Evolutionary conservation across 2,888 invertebrate species (phyloP), one percentile per base, ranked within the genome.

Genomic region (Sesamia inferens): DNA sequence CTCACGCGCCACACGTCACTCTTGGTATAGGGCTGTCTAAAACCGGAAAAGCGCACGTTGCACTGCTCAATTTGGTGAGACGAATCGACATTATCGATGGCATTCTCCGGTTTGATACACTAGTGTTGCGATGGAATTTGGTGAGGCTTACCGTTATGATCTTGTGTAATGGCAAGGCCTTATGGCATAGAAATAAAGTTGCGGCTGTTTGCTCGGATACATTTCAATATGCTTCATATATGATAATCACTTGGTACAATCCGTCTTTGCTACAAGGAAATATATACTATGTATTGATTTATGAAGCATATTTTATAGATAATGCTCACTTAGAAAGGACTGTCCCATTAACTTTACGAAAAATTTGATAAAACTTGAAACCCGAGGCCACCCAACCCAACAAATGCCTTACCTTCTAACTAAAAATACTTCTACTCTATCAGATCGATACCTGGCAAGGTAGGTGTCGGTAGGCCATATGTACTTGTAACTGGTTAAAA

Each of bases 31-130:
- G 81, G 76, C 63, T 84, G 76, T 61, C 84, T 16, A 78, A 77
- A 79, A 86, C 79, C 78, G 87, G 87, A 87, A 89, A 88, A 85
- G 74, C 84, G 78, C 80, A 83, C 71, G 24, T 48, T n/a, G 55
- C 59, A 68, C 64, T 76, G 78, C 62, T 86, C 77, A 79, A 84
- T 86, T 86, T 77, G 75, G 76, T 84, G 80, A 86, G 72, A 78
- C 86, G 74, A 84, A 85, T 83, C 72, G 76, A 61, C 59, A 31
- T 62, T 71, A 77, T 78, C 74, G 69, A 80, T 67, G 71, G 76
- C 55, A 81, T 81, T 69, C 75, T 59, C 59, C 66, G 59, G 54
- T 68, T 80, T 61, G 70, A 68, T 71, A 48, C 57, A 48, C 55
- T 62, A 65, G 51, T 24, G 55, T 62, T 68, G 48, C 51, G 13